phyloP scores from a whole-genome alignment of 2,888 invertebrate species.

The Lithophane ornitopus region DNA sequence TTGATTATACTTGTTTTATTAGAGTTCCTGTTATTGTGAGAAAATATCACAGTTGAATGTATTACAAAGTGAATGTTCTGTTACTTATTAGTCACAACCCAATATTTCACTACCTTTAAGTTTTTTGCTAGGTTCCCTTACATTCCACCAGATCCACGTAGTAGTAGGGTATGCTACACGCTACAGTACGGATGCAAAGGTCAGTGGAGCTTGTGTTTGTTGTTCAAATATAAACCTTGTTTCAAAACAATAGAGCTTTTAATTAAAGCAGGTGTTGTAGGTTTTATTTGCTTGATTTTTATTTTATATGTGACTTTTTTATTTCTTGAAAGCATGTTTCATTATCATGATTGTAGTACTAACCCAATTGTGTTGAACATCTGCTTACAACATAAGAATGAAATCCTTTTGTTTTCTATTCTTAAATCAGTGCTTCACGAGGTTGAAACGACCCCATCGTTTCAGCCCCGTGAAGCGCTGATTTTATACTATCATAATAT shows the following conservation, averaged over 20 bases:
- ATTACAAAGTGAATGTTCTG: conserved; percentile 1
- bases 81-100: not conserved
- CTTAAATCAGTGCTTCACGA: too few species aligned
- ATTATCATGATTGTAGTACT: conserved; percentile 37
- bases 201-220: conserved; percentile 72
- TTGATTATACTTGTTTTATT: conserved; percentile 84
- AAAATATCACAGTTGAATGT: not conserved
- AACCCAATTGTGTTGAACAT: conserved; percentile 22
- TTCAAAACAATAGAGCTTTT: conserved; percentile 14
- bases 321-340: conserved; percentile 25
- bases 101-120: conserved; percentile 6
- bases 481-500: conserved; percentile 11
- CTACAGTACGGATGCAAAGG: conserved; percentile 70
- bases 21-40: conserved; percentile 34
- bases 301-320: conserved; percentile 46
- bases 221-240: conserved; percentile 34
- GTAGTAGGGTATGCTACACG: conserved; percentile 40
- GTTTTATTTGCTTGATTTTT: conserved; percentile 38
- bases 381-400: conserved; percentile 21
- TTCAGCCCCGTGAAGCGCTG: too few species aligned
- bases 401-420: conserved; percentile 23
- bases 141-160: conserved; percentile 19
- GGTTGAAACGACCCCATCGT: too few species aligned
- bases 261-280: conserved; percentile 21
- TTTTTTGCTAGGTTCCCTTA: not conserved